phyloP scores from a whole-genome alignment of 2,113 vertebrate genomes.

The Nestor notabilis region DNA sequence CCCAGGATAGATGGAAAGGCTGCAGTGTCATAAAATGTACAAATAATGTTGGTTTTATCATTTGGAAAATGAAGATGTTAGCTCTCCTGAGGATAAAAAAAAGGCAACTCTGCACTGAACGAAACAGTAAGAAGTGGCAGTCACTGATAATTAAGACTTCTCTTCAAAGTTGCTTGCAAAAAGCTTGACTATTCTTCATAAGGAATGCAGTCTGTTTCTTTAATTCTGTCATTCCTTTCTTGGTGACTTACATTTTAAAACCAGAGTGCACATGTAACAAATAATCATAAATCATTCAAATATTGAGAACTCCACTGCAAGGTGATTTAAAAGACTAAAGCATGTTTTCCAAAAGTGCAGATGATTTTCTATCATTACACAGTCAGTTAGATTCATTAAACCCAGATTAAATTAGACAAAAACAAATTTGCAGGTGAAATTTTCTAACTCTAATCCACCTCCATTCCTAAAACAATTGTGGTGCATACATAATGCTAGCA shows the following conservation, averaged over 20 bases:
- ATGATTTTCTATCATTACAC: neutral
- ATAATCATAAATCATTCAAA: neutral
- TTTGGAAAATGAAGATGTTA: slow-evolving; percentile 47
- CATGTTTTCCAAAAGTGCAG: slow-evolving; percentile 8
- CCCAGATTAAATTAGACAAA: neutral
- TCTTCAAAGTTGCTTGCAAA: neutral
- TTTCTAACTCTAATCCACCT: neutral
- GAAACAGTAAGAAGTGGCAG: neutral
- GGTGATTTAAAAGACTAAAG: slow-evolving; percentile 8
- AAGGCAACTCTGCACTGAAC: neutral
- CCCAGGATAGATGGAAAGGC: slow-evolving; percentile 57
- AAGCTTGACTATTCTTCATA: neutral
- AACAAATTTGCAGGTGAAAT: neutral
- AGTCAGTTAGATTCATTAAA: slow-evolving; percentile 40
- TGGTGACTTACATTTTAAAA: neutral
- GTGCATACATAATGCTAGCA: neutral
- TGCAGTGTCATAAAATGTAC: slow-evolving; percentile 10
- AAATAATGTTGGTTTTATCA: slow-evolving; percentile 31
- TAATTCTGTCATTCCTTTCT: neutral
- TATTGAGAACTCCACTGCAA: neutral
- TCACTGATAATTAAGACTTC: neutral
- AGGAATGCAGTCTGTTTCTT: neutral
- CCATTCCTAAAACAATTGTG: neutral
- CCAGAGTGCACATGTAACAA: neutral
- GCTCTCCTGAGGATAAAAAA: neutral